Base-by-base conservation (phyloP, 2,888 invertebrate genomes). In the Orgyia antiqua region DNA sequence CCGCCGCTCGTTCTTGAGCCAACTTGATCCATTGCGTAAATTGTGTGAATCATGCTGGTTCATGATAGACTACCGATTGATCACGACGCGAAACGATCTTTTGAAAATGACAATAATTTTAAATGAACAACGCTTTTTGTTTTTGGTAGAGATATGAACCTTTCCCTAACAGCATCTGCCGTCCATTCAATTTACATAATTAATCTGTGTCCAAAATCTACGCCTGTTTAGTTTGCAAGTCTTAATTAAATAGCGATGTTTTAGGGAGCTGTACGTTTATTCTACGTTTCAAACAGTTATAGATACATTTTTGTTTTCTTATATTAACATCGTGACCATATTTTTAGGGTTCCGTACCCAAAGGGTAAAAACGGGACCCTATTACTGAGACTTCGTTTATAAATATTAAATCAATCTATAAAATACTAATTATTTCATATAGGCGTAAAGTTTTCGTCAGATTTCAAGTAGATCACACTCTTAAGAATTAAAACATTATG, bases 181-280 rank as follows among this genome's bases (percentile, higher is more conserved):
- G 60, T 55, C 62, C 58, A 56, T 57, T 57, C 64, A 59, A 71
- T 76, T 72, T 71, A 63, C 72, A 73, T 76, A 74, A 77, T 71
- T 73, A 74, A 74, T 78, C 70, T 67, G 62, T 44, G 65, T 52
- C 54, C 46, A 42, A 51, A 54, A 51, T 54, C 52, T 30, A 13
- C n/a, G 58, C 49, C 51, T 55, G 58, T 49, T 19, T 51, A 45
- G 56, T 47, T 59, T 60, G 51, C 60, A 57, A 48, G 48, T 45
- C 58, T 56, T 54, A 58, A 68, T 70, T 71, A 65, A 67, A 68
- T 62, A 58, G 53, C 39, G 31, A 43, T 42, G 45, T 47, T 42
- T 36, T 28, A 28, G 36, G 27, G 28, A 27, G 24, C 25, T 31
- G 29, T 36, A 24, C 30, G 19, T 36, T 29, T 27, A 31, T 34